Base-by-base conservation (phyloP, 2,113 vertebrate species). In the Hoplias malabaricus region DNA sequence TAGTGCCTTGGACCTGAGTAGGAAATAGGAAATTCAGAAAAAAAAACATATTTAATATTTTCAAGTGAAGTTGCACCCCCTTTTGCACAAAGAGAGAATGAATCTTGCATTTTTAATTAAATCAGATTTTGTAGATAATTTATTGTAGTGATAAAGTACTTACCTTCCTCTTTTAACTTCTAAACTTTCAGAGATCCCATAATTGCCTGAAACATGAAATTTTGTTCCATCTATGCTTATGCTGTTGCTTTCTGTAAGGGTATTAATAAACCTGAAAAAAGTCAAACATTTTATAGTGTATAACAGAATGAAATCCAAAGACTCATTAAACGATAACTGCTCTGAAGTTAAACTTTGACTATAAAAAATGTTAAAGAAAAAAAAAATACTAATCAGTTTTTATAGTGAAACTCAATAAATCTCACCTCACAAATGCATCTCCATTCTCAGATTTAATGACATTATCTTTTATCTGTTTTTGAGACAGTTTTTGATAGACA, bases 261-360 rank as follows among this genome's bases (percentile, higher is more conserved):
- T 91, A 83, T 96, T 99, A 76, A 98, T 75, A 82, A 99, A 98
- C 86, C 97, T 99, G 31, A 86, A 62, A 23, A 16, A 31, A 40
- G 9, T 50, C 2, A 46, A 11, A 16, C n/a, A 11, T 23, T 74
- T 63, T 59, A 6, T 50, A 65, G 29, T 2, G 23, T 31, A 59
- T 25, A 12, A 42, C 0, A 62, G 27, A 38, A 62, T 36, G 31
- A 2, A 33, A 16, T 72, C 34, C 40, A 48, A 62, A 40, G 8
- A 29, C 62, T 65, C n/a, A 2, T 31, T n/a, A 14, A 63, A 38
- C 61, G 9, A 54, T 77, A 68, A 73, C 36, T 53, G 7, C 29
- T 71, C n/a, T 59, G 56, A 68, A 73, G 69, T 69, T 69, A 77
- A 73, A 68, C 16, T 59, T n/a, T 80, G 69, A 81, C 57, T 53